Percentiles rank a stretch among this genome's conserved stretches.
Conservation (phyloP, 2,797 vertebrate species). For the Pseudochirops corinnae region DNA sequence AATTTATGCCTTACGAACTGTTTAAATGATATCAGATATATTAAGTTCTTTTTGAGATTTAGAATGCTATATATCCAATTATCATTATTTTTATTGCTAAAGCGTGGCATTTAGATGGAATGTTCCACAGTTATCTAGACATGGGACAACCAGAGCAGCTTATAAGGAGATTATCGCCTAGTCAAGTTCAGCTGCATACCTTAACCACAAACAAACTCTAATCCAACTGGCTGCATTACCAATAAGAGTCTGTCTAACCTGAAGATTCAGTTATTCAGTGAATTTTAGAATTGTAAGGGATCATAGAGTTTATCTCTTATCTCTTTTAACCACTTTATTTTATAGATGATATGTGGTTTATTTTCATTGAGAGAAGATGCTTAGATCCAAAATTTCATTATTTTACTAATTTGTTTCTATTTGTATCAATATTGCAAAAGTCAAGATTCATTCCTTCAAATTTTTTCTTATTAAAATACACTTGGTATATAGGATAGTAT, state of each 20-base stretch:
- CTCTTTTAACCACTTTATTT: not conserved
- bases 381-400: not conserved
- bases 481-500: not conserved
- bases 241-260: not conserved
- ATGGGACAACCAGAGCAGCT: not conserved
- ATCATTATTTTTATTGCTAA: not conserved
- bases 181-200: not conserved
- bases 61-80: not conserved
- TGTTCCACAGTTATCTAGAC: not conserved
- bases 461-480: not conserved
- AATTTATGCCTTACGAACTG: not conserved
- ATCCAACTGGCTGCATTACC: not conserved
- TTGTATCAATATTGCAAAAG: constrained; percentile 31
- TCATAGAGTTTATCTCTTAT: not conserved
- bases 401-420: constrained; percentile 32
- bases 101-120: not conserved
- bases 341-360: not conserved
- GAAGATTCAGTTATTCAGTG: not conserved
- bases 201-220: not conserved
- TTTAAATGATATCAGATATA: not conserved
- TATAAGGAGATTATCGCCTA: not conserved
- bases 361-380: constrained; percentile 43
- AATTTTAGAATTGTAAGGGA: not conserved
- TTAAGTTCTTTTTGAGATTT: not conserved
- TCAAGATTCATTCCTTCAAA: not conserved